Evolutionary conservation across 2,888 invertebrate species (phyloP).

Genomic region (Quadriops clusia): DNA sequence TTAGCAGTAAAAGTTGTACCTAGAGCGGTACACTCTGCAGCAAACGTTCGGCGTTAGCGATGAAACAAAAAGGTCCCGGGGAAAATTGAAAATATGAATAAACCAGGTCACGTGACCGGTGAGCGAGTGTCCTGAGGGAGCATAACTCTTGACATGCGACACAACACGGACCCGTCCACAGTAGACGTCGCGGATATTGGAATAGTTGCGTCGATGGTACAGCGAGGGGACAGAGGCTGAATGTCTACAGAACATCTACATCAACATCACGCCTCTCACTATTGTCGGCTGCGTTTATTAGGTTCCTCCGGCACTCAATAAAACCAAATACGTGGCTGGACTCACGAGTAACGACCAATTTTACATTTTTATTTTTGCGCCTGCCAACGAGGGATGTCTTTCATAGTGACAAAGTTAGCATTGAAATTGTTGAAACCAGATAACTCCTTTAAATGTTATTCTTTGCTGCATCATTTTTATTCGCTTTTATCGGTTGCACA

Average conservation of each 20-base stretch:
- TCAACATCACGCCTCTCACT: slow-evolving; percentile 24
- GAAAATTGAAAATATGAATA: slow-evolving; percentile 23
- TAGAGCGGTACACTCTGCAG: too few species aligned
- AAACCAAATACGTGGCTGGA: slow-evolving; percentile 25
- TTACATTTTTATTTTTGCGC: too few species aligned
- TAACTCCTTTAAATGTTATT: too few species aligned
- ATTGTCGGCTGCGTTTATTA: slow-evolving; percentile 26
- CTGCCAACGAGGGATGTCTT: too few species aligned
- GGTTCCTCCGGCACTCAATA: slow-evolving; percentile 26
- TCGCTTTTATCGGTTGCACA: too few species aligned
- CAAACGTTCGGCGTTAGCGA: too few species aligned
- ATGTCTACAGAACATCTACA: slow-evolving; percentile 20
- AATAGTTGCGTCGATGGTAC: slow-evolving; percentile 15
- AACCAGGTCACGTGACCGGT: slow-evolving; percentile 21
- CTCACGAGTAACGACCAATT: slow-evolving; percentile 14
- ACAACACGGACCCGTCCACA: slow-evolving; percentile 12
- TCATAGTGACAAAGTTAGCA: too few species aligned
- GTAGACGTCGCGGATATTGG: slow-evolving; percentile 13
- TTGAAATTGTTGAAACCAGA: too few species aligned
- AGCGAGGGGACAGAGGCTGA: slow-evolving; percentile 10
- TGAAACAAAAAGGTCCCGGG: too few species aligned
- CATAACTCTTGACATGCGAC: slow-evolving; percentile 18
- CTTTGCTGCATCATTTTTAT: too few species aligned
- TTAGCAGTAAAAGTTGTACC: too few species aligned
- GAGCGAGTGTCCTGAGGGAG: slow-evolving; percentile 18